Evolutionary conservation across 2,797 vertebrate species (phyloP).

Genomic region (Phyllotis vaccarum): DNA sequence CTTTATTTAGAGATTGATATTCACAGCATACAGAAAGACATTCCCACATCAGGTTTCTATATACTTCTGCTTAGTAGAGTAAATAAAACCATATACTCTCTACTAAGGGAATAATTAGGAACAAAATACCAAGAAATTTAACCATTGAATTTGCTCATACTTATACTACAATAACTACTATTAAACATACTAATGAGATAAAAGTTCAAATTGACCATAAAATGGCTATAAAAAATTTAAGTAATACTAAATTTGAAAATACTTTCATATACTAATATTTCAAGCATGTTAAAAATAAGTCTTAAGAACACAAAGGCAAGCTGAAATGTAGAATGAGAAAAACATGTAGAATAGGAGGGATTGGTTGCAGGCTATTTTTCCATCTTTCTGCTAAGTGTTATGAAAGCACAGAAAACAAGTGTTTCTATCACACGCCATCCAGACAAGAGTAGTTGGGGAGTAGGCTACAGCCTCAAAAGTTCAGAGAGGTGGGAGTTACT

Average conservation of each 20-base stretch:
- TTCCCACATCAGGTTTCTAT: no score
- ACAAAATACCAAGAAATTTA: not conserved
- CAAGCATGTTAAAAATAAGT: not conserved
- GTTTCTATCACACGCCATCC: conserved; percentile 4
- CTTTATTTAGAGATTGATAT: no score
- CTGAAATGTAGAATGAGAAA: not conserved
- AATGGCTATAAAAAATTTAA: not conserved
- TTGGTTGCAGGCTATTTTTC: not conserved
- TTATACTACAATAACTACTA: not conserved
- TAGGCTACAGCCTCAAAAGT: not conserved
- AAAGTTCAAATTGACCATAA: not conserved
- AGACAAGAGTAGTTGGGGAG: not conserved
- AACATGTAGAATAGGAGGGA: not conserved
- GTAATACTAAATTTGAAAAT: not conserved
- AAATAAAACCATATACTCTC: not conserved
- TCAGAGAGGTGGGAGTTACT: not conserved
- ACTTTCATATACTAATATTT: not conserved
- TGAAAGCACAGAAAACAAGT: conserved; percentile 40
- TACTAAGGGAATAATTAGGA: not conserved
- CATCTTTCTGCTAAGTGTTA: not conserved
- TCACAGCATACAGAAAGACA: no score
- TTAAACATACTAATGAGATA: conserved; percentile 28
- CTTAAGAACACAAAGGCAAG: not conserved
- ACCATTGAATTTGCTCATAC: not conserved
- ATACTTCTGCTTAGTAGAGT: not conserved